Base-by-base conservation (phyloP, 2,797 vertebrate species). In the Chrysolophus pictus region DNA sequence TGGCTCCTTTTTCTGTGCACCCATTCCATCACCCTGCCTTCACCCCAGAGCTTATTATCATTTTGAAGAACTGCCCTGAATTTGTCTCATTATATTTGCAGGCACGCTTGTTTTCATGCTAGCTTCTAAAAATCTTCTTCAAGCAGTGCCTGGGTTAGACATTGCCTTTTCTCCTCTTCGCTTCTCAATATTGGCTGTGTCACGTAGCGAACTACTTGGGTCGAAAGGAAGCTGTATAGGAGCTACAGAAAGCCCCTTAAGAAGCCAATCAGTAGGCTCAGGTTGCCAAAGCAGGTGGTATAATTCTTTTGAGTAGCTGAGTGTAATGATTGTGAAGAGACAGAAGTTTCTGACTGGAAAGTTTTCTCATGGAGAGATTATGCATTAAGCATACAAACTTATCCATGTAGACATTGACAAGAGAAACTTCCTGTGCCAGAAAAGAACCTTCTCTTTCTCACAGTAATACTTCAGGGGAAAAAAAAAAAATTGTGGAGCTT, bases 11-110 rank as follows among this genome's bases (percentile, higher is more conserved):
- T n/a, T 56, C 62, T 49, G 33, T 87, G 62, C 9, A 2, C 76
- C 84, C 79, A 47, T 70, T 93, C 63, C 39, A 18, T 87, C 76
- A 21, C 33, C 7, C 53, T 85, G 62, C 44, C 65, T 77, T 93
- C 37, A 58, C 49, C 0, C 0, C 37, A 19, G 4, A 81, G 46
- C 85, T 90, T 78, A 47, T 13, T 22, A 21, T 41, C 1, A 0
- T 29, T 69, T 51, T 47, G 35, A 39, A 87, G 65, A 78, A 42
- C 42, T 29, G 11, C 0, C 59, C 16, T 3, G 24, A 15, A 17
- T 3, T 69, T 84, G 31, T 79, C 62, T 90, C 23, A 7, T 19
- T 80, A 24, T 17, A 10, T 49, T 81, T 93, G n/a, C 26, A 76
- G 39, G 21, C 44, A 85, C 51, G 60, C 47, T 78, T 1, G 6